Base-by-base conservation (phyloP, 2,888 invertebrate genomes). In the Agrotis ipsilon region DNA sequence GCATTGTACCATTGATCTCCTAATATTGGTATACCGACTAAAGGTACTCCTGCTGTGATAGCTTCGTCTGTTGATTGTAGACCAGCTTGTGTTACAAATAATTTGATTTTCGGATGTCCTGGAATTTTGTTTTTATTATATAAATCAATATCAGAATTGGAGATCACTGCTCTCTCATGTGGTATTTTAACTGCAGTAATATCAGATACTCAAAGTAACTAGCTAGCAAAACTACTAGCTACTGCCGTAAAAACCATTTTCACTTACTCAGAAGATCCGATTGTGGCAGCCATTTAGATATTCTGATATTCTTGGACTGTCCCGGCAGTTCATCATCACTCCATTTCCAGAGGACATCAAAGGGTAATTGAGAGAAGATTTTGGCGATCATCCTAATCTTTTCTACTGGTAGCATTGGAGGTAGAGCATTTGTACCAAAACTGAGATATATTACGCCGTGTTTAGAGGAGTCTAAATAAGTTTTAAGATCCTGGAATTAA, bases 21-120 rank as follows among this genome's bases (percentile, higher is more conserved):
- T 13, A 94, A 72, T 82, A 96, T 90, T 0, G 95, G 95, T 19
- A 96, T 82, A 13, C 91, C 94, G 1, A 96, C 75, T 2, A 96
- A 74, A 0, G 96, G 95, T 0, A 94, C 92, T 51, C 92, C 92
- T 16, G 92, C 92, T 11, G 87, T 82, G n/a, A 96, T 21, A 27
- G 52, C 52, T 21, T 52, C 18, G 24, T 52, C 52, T 4, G 52
- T 92, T 0, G 96, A 96, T 75, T 96, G 96, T 3, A 95, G 73
- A 1, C 96, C 96, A 58, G 93, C 94, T 92, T 96, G 96, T 0
- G 94, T 95, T 58, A 96, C 90, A 55, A 96, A 96, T 0, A 94
- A 72, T 75, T 96, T 96, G 1, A 96, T 74, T 58, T 96, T 96
- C 5, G 70, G 72, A 54, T 73, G 72, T 3, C 18, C 71, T 71